phyloP scores from a whole-genome alignment of 1,140 invertebrate genomes.

The Neodiprion lecontei region DNA sequence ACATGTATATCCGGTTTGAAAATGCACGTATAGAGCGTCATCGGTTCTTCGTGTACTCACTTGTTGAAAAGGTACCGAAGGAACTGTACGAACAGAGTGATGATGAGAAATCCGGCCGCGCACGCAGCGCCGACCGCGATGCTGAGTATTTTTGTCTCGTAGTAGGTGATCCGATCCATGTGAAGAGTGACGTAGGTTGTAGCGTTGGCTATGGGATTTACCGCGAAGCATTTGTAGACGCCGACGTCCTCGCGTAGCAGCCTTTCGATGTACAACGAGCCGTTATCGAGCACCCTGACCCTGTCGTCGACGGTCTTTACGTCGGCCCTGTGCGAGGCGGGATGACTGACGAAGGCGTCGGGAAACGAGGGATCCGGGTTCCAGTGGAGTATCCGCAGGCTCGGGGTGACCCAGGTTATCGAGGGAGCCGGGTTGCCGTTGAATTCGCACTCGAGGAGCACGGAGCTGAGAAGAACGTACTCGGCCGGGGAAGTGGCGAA shows the following conservation, averaged over 20 bases:
- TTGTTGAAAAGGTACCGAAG: constrained; percentile 73
- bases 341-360: constrained; percentile 71
- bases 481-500: constrained; percentile 64
- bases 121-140: constrained; percentile 80
- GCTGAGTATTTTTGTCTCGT: constrained; percentile 83
- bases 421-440: constrained; percentile 79
- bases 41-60: constrained; percentile 61
- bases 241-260: constrained; percentile 81
- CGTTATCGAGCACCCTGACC: constrained; percentile 69
- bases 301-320: constrained; percentile 49
- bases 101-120: constrained; percentile 78
- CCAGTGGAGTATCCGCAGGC: constrained; percentile 73
- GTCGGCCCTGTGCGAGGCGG: constrained; percentile 63
- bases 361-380: constrained; percentile 72
- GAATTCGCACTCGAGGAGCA: constrained; percentile 80
- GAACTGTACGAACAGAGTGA: constrained; percentile 80
- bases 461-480: constrained; percentile 69
- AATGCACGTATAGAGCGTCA: no score
- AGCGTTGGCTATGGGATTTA: constrained; percentile 81
- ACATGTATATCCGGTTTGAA: no score
- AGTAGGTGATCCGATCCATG: constrained; percentile 82
- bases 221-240: constrained; percentile 85
- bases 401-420: constrained; percentile 87
- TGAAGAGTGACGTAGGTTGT: constrained; percentile 76
- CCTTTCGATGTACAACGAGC: constrained; percentile 71